phyloP scores from a whole-genome alignment of 2,888 invertebrate genomes.

The Xanthorhoe designata region DNA sequence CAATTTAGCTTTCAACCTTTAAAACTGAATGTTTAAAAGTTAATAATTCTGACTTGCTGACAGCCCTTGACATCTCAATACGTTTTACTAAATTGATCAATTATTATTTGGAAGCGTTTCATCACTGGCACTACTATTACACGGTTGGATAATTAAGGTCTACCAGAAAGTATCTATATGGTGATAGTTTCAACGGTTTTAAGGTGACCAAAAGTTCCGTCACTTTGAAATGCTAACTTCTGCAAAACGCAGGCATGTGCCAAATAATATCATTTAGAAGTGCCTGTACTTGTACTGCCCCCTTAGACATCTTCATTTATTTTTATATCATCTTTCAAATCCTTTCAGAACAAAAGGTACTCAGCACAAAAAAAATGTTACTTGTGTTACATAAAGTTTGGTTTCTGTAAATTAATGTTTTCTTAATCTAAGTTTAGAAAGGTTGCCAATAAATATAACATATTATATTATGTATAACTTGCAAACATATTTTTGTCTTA shows the following conservation, averaged over 20 bases:
- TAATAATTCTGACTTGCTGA: constrained; percentile 11
- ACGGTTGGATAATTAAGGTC: not conserved
- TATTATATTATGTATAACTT: no score
- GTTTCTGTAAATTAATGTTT: not conserved
- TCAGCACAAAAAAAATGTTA: no score
- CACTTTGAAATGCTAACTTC: no score
- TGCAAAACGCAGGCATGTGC: no score
- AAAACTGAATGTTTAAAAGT: not conserved
- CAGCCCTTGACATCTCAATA: constrained; percentile 16
- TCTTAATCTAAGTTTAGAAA: not conserved
- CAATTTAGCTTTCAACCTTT: not conserved
- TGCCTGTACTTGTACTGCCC: no score
- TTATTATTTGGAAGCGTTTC: constrained; percentile 1
- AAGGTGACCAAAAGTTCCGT: no score
- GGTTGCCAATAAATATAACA: not conserved
- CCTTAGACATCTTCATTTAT: no score
- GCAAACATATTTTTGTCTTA: constrained; percentile 4
- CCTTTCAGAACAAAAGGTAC: no score
- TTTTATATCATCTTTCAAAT: no score
- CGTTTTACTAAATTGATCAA: not conserved
- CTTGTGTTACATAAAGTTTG: no score
- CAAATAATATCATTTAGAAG: no score
- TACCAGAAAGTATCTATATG: not conserved
- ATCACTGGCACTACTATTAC: not conserved
- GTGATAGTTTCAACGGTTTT: not conserved